These are phyloP conservation scores for Dryobota labecula DNA, from an alignment of 2,888 invertebrate species.

Conservation along the genomic window DNA sequence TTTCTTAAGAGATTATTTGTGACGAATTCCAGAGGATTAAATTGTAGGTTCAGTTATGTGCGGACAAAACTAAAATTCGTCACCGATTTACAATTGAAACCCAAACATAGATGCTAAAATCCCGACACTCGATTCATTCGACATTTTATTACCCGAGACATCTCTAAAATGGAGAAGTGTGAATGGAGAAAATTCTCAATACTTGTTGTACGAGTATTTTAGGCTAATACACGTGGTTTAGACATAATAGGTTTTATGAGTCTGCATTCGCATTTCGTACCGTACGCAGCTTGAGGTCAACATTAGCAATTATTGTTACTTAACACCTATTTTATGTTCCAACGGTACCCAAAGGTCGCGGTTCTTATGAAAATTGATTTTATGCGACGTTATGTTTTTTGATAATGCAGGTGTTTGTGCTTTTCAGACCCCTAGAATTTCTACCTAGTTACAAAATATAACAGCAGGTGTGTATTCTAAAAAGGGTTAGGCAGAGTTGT, in stretches of 20 bases:
- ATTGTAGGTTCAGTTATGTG: background rate
- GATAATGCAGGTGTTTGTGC: background rate
- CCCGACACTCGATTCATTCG: background rate
- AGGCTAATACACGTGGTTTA: constrained; percentile 56
- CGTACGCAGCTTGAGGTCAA: background rate
- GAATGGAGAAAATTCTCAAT: background rate
- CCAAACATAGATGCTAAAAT: background rate
- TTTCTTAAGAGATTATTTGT: constrained; percentile 10
- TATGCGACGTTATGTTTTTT: background rate
- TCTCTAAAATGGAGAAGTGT: background rate
- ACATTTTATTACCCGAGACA: constrained; percentile 7
- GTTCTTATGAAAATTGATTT: constrained; percentile 19
- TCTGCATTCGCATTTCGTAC: constrained; percentile 20
- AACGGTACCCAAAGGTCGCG: constrained; percentile 17
- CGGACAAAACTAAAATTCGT: background rate
- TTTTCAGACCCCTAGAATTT: background rate
- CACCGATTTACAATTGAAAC: no score
- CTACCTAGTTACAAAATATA: no score
- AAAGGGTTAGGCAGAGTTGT: no score
- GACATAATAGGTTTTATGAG: constrained; percentile 31
- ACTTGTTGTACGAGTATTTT: constrained; percentile 63
- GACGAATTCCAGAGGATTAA: no score
- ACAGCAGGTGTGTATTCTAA: no score
- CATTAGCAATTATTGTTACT: constrained; percentile 18
- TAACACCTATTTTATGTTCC: constrained; percentile 27